Percentiles rank a stretch among this genome's conserved stretches.
Conservation (phyloP, 2,113 vertebrate species). For the Alosa alosa region DNA sequence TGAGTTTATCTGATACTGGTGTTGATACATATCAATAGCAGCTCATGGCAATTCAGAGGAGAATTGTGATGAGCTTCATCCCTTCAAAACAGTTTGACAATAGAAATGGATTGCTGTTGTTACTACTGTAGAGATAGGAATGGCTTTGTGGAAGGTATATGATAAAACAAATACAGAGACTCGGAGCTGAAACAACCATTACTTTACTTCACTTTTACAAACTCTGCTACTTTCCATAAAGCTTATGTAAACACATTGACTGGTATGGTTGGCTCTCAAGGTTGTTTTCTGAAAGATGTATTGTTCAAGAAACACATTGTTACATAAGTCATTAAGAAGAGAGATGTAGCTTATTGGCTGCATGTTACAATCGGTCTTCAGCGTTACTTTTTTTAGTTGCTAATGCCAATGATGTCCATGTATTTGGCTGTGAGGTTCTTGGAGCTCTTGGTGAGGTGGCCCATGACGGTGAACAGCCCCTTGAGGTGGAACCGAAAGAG, state of each 20-base stretch:
- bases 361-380: neutral
- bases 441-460: slow-evolving; percentile 75
- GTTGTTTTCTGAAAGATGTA: neutral
- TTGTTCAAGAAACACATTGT: neutral
- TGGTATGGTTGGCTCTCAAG: slow-evolving; percentile 5
- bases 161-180: neutral
- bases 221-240: neutral
- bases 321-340: neutral
- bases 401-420: slow-evolving; percentile 77
- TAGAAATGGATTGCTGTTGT: neutral
- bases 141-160: neutral
- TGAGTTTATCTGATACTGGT: neutral
- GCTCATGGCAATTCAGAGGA: neutral
- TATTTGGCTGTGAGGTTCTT: slow-evolving; percentile 79
- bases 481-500: slow-evolving; percentile 79
- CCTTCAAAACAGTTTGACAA: neutral
- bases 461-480: slow-evolving; percentile 80
- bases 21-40: neutral
- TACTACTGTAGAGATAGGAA: neutral
- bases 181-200: neutral
- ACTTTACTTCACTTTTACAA: neutral
- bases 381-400: slow-evolving; percentile 44
- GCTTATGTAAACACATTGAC: slow-evolving; percentile 17
- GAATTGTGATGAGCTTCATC: neutral
- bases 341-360: neutral